phyloP scores from a whole-genome alignment of 2,888 invertebrate species.

The Phaonia tiefii region DNA sequence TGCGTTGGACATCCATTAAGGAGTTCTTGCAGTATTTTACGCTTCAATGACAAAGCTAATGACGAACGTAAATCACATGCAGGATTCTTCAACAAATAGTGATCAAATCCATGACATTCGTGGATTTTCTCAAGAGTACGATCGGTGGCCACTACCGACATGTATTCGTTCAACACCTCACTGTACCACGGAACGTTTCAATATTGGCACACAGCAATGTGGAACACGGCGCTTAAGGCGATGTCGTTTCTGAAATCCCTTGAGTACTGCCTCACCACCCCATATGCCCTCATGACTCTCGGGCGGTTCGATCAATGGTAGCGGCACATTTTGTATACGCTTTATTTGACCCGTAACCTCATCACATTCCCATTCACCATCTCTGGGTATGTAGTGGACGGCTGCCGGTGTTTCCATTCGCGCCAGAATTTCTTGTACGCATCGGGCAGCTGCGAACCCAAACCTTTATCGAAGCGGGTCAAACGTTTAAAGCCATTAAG shows the following conservation, averaged over 20 bases:
- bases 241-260: conserved; percentile 89
- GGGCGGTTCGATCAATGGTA: conserved; percentile 89
- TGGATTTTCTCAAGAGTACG: conserved; percentile 92
- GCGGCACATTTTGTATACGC: conserved; percentile 87
- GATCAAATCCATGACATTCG: conserved; percentile 95
- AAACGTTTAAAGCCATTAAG: conserved; percentile 81
- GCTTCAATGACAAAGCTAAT: conserved; percentile 92
- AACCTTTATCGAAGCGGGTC: conserved; percentile 84
- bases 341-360: conserved; percentile 87
- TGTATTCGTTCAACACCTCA: conserved; percentile 92
- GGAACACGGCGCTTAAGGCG: conserved; percentile 85
- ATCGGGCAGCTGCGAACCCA: conserved; percentile 87
- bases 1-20: conserved; percentile 85
- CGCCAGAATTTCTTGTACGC: conserved; percentile 92
- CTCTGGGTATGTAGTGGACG: conserved; percentile 87
- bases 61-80: conserved; percentile 94
- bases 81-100: conserved; percentile 94
- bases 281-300: conserved; percentile 93
- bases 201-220: conserved; percentile 92
- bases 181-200: conserved; percentile 92
- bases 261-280: conserved; percentile 97
- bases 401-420: conserved; percentile 88
- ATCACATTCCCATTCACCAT: conserved; percentile 87
- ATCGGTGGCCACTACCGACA: conserved; percentile 91
- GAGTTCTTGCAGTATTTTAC: conserved; percentile 89